Evolutionary conservation across 2,888 invertebrate species (phyloP).

Genomic region (Polyploca ridens): DNA sequence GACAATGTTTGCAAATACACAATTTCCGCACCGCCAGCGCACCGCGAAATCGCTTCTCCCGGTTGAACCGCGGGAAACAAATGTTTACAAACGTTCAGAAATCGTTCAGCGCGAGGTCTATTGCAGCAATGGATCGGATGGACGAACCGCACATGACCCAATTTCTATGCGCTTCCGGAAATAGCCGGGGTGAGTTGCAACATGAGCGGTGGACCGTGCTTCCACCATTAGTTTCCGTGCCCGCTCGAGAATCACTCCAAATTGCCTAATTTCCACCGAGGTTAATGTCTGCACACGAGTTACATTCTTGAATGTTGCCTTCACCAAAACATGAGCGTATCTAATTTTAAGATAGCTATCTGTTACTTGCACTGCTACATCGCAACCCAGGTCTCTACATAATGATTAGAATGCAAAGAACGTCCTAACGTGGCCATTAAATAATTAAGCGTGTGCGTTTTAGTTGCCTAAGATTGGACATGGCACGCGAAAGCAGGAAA

Average conservation of each 20-base stretch:
- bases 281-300: conserved; percentile 32
- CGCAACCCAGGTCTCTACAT: conserved; percentile 9
- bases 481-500: conserved; percentile 14
- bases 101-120: conserved; percentile 38
- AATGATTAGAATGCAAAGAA: conserved; percentile 13
- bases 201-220: conserved; percentile 65
- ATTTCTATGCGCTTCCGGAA: conserved; percentile 69
- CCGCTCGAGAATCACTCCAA: conserved; percentile 44
- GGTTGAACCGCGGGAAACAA: conserved; percentile 14
- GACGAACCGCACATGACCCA: conserved; percentile 39
- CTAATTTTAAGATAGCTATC: conserved; percentile 6
- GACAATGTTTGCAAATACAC: conserved; percentile 26
- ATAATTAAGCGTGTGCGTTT: conserved; percentile 9
- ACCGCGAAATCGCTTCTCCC: conserved; percentile 1
- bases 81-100: conserved; percentile 19
- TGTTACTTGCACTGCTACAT: not conserved
- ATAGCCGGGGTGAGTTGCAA: conserved; percentile 55
- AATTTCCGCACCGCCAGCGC: conserved; percentile 24
- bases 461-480: conserved; percentile 10
- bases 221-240: conserved; percentile 57
- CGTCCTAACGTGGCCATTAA: conserved; percentile 9
- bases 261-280: conserved; percentile 53
- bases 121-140: conserved; percentile 35
- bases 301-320: conserved; percentile 3
- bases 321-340: conserved; percentile 3